These are phyloP conservation scores for Phrynocephalus versicolor DNA, from an alignment of 2,113 vertebrate species.

Conservation along the genomic window DNA sequence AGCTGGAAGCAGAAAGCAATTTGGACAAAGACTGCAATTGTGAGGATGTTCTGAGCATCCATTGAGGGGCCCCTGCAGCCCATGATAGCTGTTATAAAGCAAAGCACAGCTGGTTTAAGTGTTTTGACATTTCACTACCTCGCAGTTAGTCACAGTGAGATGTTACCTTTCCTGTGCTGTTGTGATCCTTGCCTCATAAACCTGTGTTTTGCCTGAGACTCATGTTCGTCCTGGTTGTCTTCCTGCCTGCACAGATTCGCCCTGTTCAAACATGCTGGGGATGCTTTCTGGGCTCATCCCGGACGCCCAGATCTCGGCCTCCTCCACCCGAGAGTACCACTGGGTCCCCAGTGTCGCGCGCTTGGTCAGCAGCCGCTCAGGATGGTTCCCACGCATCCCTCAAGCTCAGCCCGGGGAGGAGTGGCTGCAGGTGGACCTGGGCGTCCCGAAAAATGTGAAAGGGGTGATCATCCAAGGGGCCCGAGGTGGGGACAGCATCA, in stretches of 20 bases:
- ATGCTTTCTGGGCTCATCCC: slow-evolving; percentile 94
- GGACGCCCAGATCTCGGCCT: slow-evolving; percentile 92
- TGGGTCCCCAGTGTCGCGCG: slow-evolving; percentile 90
- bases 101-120: background rate
- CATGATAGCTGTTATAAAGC: background rate
- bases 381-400: slow-evolving; percentile 91
- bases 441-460: slow-evolving; percentile 83
- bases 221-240: background rate
- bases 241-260: slow-evolving; percentile 82
- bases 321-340: slow-evolving; percentile 92
- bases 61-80: background rate
- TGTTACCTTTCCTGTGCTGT: background rate
- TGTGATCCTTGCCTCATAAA: background rate
- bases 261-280: slow-evolving; percentile 93
- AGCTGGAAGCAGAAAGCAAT: background rate
- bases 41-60: background rate
- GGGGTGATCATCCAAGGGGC: slow-evolving; percentile 96
- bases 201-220: background rate
- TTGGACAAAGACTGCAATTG: slow-evolving; percentile 6
- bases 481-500: slow-evolving; percentile 89
- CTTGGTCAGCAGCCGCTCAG: slow-evolving; percentile 92
- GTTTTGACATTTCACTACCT: background rate
- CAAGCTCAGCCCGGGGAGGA: slow-evolving; percentile 91
- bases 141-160: background rate
- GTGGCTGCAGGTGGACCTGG: slow-evolving; percentile 96